These are phyloP conservation scores for Ardeotis arabs DNA, from an alignment of 2,113 vertebrate species.

Conservation along the genomic window DNA sequence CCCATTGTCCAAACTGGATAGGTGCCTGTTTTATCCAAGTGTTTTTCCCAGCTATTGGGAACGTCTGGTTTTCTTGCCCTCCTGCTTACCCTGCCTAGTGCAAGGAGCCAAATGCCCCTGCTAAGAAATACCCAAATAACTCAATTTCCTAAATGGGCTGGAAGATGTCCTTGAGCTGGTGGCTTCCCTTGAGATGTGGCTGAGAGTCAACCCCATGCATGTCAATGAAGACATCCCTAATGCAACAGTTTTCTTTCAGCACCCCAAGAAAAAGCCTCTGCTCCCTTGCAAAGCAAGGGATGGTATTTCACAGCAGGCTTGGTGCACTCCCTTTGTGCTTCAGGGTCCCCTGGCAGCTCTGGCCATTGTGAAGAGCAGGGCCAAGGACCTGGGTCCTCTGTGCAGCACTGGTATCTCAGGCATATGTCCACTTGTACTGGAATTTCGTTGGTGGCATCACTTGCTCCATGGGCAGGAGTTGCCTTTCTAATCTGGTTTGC, in stretches of 20 bases:
- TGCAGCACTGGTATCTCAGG: background rate
- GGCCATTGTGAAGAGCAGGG: background rate
- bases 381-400: background rate
- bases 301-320: background rate
- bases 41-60: background rate
- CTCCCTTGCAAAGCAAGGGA: background rate
- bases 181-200: background rate
- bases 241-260: background rate
- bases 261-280: background rate
- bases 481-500: background rate
- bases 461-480: background rate
- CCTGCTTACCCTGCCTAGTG: background rate
- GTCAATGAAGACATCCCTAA: background rate
- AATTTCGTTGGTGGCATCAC: background rate
- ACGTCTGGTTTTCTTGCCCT: background rate
- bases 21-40: background rate
- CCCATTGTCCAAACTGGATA: background rate
- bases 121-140: background rate
- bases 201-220: background rate
- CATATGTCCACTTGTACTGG: fast-evolving
- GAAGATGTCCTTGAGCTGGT: background rate
- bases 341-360: background rate
- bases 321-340: background rate
- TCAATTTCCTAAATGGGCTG: background rate
- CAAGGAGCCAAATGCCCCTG: background rate